These are phyloP conservation scores for Crax fasciolata DNA, from an alignment of 2,797 vertebrate species.

Conservation along the genomic window DNA sequence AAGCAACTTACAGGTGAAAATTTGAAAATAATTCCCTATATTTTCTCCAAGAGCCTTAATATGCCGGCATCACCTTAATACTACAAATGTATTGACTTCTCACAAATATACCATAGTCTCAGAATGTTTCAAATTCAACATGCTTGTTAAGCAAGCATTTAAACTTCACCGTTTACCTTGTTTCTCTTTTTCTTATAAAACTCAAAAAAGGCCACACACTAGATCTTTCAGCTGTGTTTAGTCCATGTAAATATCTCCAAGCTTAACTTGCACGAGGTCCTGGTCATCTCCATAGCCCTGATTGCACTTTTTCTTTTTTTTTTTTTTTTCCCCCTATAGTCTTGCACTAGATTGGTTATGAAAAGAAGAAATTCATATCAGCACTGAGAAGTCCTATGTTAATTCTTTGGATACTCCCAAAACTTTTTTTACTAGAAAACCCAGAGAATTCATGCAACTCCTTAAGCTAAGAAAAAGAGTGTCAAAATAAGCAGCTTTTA, in stretches of 20 bases:
- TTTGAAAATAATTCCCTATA: slow-evolving; percentile 44
- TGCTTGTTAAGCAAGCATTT: background rate
- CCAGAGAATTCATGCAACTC: background rate
- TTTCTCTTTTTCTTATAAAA: background rate
- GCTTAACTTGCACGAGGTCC: background rate
- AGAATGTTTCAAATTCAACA: background rate
- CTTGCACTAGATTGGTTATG: background rate
- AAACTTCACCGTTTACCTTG: background rate
- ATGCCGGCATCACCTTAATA: background rate
- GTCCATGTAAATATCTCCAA: background rate
- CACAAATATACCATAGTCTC: background rate
- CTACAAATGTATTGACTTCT: background rate
- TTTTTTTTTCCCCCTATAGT: background rate
- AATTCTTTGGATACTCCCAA: background rate
- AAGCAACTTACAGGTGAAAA: slow-evolving; percentile 30
- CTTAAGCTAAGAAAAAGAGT: background rate
- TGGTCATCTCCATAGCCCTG: background rate
- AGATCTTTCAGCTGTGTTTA: background rate
- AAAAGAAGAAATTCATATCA: fast-evolving
- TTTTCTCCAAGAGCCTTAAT: background rate
- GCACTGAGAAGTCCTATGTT: background rate
- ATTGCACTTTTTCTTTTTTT: background rate
- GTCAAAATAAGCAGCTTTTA: background rate
- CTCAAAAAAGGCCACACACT: background rate
- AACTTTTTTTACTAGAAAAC: background rate